Evolutionary conservation across 2,113 vertebrate genomes (phyloP).

Genomic region (Anarrhichthys ocellatus): DNA sequence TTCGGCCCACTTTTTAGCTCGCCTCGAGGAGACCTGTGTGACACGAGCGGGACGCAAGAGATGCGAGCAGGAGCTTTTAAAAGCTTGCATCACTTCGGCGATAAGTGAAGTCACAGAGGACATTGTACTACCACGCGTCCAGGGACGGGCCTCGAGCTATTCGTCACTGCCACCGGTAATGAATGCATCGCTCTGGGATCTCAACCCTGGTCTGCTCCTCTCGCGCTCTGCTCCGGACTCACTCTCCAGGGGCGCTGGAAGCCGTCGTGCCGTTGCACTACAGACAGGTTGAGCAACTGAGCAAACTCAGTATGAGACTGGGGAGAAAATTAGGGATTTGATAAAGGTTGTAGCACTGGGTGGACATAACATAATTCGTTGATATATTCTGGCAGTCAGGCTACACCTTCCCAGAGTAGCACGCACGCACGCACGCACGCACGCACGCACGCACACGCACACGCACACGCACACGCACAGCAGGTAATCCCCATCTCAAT

Average conservation of each 20-base stretch:
- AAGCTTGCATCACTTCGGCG: background rate
- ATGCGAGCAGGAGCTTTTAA: background rate
- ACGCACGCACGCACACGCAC: no score
- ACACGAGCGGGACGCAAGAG: constrained; percentile 5
- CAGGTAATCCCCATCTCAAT: constrained; percentile 64
- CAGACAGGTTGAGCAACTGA: background rate
- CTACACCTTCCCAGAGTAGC: constrained; percentile 50
- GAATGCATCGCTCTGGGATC: constrained; percentile 36
- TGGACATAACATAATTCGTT: constrained; percentile 41
- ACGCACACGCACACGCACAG: constrained; percentile 11
- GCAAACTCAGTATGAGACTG: background rate
- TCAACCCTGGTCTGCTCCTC: constrained; percentile 31
- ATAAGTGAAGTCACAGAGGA: constrained; percentile 16
- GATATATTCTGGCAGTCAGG: constrained; percentile 28
- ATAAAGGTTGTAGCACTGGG: background rate
- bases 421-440: constrained; percentile 18
- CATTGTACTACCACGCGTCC: constrained; percentile 12
- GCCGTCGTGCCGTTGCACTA: constrained; percentile 21
- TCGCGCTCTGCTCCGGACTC: background rate
- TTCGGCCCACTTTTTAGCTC: background rate
- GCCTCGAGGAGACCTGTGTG: background rate
- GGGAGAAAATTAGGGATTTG: constrained; percentile 37
- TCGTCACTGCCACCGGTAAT: constrained; percentile 37
- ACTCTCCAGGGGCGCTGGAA: constrained; percentile 11
- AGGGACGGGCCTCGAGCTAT: constrained; percentile 22